Conservation (phyloP, 2,888 invertebrate species). For the Synergus umbraculus region DNA sequence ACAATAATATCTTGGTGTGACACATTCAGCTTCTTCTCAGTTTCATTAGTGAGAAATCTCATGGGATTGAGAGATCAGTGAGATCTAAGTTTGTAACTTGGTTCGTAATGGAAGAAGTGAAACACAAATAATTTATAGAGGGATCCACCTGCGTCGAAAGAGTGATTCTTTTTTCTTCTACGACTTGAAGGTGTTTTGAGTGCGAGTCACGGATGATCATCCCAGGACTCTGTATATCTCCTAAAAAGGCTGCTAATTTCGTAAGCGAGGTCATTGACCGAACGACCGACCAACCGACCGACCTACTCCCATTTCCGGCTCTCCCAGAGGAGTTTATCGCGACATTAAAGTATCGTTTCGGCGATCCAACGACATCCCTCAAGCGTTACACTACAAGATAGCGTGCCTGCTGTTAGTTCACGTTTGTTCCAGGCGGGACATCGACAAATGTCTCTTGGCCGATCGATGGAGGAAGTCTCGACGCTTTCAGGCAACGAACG, state of each 20-base stretch:
- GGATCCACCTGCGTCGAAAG: not conserved
- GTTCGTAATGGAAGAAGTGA: not conserved
- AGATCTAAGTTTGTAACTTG: too few relatives aligned
- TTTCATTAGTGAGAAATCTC: not conserved
- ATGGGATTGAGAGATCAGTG: not conserved
- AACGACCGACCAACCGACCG: constrained; percentile 41
- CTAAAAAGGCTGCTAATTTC: constrained; percentile 34
- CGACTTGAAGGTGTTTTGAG: not conserved
- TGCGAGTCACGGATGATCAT: constrained; percentile 1
- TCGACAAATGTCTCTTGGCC: constrained; percentile 60
- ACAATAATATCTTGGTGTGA: too few relatives aligned
- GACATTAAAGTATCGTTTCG: constrained; percentile 59
- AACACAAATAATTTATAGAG: not conserved
- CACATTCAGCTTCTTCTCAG: not conserved
- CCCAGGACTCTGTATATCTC: not conserved
- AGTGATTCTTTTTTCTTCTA: not conserved
- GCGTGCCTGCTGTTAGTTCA: constrained; percentile 58
- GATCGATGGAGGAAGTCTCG: constrained; percentile 57
- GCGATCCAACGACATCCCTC: constrained; percentile 56
- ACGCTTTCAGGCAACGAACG: constrained; percentile 49
- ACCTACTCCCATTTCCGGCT: constrained; percentile 46
- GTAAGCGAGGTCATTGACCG: constrained; percentile 47
- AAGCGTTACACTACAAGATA: constrained; percentile 52
- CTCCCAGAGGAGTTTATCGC: constrained; percentile 51
- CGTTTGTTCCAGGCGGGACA: constrained; percentile 57